Base-by-base conservation (phyloP, 2,888 invertebrate species). In the Rotaria socialis region DNA sequence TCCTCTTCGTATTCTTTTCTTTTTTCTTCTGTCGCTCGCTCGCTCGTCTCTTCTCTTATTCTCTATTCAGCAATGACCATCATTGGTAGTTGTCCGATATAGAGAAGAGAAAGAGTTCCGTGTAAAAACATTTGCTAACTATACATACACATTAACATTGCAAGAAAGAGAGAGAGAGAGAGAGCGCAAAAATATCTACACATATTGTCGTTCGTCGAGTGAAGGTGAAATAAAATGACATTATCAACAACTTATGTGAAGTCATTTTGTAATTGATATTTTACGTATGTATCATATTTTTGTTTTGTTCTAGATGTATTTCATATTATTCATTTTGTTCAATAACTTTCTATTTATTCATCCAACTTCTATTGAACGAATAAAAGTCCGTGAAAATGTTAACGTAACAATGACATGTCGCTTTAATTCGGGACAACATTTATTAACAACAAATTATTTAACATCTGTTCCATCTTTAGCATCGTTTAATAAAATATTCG, bases 41-140 rank as follows among this genome's bases (percentile, higher is more conserved):
- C 35, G 0, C 27, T 67, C 67, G 27, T 2, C 16, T 16, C 11
- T 16, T 67, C 6, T 67, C 67, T 67, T 35, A 10, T 67, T 27
- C 27, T 67, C 27, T 27, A 35, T 19, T 67, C 67, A 35, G 27
- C 27, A 35, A 67, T 67, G 67, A 35, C 35, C 67, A 67, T 67
- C 67, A 67, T 67, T 67, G 67, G 67, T 67, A 67, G 67, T 27
- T 67, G 67, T 67, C 67, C 67, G 67, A 35, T 35, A 67, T 67
- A 35, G 67, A 67, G 67, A 67, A 52, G 52, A 52, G 67, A 67
- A 67, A 67, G 35, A 35, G 67, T 67, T 67, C 67, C 67, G 67
- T 35, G 67, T 67, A 67, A 67, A 67, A 67, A 67, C 67, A 67
- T 67, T 67, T 67, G 67, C 67, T 67, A 67, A 67, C 67, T 67